These are phyloP conservation scores for Bombus consobrinus DNA, from an alignment of 1,140 invertebrate species.

Conservation along the genomic window DNA sequence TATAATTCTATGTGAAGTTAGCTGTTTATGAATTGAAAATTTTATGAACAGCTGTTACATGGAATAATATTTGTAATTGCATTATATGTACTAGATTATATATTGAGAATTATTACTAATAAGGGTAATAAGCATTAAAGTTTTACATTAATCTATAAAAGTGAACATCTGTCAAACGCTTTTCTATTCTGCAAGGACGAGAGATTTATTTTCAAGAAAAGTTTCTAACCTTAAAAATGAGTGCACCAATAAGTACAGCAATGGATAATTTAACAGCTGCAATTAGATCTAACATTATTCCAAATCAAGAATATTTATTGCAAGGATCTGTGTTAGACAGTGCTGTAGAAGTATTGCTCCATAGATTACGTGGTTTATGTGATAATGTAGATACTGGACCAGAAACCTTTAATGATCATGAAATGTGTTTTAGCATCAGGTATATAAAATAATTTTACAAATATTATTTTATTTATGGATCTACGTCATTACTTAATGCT, in stretches of 20 bases:
- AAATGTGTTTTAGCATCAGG: slow-evolving; percentile 92
- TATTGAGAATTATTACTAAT: background rate
- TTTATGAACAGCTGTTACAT: background rate
- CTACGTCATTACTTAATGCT: slow-evolving; percentile 3
- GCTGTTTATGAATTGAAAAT: background rate
- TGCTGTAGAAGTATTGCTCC: slow-evolving; percentile 95
- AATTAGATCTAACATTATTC: slow-evolving; percentile 91
- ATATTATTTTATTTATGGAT: background rate
- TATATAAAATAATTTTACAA: slow-evolving; percentile 52
- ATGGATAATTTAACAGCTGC: slow-evolving; percentile 91
- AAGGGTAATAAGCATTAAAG: background rate
- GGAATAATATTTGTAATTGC: background rate
- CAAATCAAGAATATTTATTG: slow-evolving; percentile 94
- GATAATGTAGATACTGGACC: slow-evolving; percentile 96
- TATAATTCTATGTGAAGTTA: background rate
- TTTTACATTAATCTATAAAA: slow-evolving; percentile 1
- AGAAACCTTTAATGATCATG: slow-evolving; percentile 96
- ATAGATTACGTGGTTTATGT: slow-evolving; percentile 94
- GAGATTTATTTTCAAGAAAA: background rate
- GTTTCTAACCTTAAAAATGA: slow-evolving; percentile 68
- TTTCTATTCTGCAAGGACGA: background rate
- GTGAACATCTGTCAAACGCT: background rate
- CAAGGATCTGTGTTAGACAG: slow-evolving; percentile 96
- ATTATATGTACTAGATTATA: background rate
- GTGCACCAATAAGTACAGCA: slow-evolving; percentile 86